Evolutionary conservation across 2,797 vertebrate genomes (phyloP).

Genomic region (Erithacus rubecula): DNA sequence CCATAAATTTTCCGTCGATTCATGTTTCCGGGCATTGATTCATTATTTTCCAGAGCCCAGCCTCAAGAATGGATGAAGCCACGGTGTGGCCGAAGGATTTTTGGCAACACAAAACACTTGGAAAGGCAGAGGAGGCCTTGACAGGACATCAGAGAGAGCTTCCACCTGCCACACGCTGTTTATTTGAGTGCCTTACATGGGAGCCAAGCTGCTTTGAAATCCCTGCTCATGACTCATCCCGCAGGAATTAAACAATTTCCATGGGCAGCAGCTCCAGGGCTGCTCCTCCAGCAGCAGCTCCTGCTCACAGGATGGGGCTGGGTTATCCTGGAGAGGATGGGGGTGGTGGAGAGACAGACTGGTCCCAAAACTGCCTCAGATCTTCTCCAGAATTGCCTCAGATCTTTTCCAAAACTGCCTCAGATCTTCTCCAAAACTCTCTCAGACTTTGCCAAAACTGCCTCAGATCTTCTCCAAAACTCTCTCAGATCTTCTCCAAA

Average conservation of each 20-base stretch:
- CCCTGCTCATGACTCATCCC: slow-evolving; percentile 43
- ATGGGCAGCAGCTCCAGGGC: slow-evolving; percentile 8
- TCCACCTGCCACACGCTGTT: slow-evolving; percentile 67
- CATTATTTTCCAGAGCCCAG: slow-evolving; percentile 16
- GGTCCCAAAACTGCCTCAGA: too few species aligned
- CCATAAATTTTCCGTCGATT: slow-evolving; percentile 40
- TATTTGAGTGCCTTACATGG: slow-evolving; percentile 66
- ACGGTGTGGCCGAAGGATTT: background rate
- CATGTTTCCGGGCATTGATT: slow-evolving; percentile 54
- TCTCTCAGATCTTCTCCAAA: background rate
- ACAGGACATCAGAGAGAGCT: slow-evolving; percentile 53
- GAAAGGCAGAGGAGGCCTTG: background rate
- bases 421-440: background rate
- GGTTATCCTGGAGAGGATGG: background rate
- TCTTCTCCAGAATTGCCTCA: background rate
- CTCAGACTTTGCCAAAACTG: too few species aligned
- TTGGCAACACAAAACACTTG: slow-evolving; percentile 1
- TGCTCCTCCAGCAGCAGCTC: background rate
- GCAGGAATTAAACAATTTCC: slow-evolving; percentile 66
- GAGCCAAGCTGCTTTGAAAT: slow-evolving; percentile 62
- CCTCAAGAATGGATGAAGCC: slow-evolving; percentile 47
- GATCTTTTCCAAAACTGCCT: too few species aligned
- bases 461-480: background rate
- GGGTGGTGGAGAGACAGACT: background rate
- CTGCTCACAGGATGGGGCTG: rapidly evolving